Base-by-base conservation (phyloP, 2,797 vertebrate genomes). In the Pseudochromis fuscus region DNA sequence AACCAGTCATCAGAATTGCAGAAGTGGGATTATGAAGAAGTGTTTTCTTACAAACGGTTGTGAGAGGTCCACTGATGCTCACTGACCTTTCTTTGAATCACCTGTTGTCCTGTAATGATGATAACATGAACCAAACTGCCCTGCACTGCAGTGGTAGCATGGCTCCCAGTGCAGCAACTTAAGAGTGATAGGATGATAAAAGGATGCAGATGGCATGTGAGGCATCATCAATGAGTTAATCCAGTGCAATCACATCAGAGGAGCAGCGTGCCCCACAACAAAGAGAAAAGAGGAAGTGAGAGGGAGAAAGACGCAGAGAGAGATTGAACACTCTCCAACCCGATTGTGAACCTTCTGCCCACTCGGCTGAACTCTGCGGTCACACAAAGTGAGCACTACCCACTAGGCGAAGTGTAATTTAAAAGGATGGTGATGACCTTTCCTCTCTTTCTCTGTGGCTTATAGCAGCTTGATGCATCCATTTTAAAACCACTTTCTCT, bases 351-450 rank as follows among this genome's bases (percentile, higher is more conserved):
- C 77, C 31, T 2, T 61, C 66, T 18, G 58, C 81, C 76, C 69
- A 85, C 81, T 68, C 48, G 1, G 51, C 79, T 84, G 81, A 85
- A 81, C 85, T 65, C 49, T 31, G 66, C n/a, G 31, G 72, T 72
- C 75, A 75, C 53, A 75, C 51, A 79, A 82, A 77, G 64, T 83
- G 77, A 83, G 78, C 13, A 19, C 73, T 82, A 45, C 76, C 79
- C 85, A 87, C 51, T 13, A 77, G 73, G 62, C 58, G 28, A 84
- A 65, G 81, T 80, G 80, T 87, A 83, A 86, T 89, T 87, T 85
- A 76, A 87, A 87, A 83, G 62, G 83, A 89, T 75, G 52, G 52
- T 25, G 24, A 50, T 86, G 85, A 89, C 85, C 83, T 87, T 81
- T 89, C 74, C 78, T 84, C 71, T 70, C 25, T 81, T 46, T 60